These are phyloP conservation scores for Cephus runcator DNA, from an alignment of 2,888 invertebrate genomes.

Conservation along the genomic window DNA sequence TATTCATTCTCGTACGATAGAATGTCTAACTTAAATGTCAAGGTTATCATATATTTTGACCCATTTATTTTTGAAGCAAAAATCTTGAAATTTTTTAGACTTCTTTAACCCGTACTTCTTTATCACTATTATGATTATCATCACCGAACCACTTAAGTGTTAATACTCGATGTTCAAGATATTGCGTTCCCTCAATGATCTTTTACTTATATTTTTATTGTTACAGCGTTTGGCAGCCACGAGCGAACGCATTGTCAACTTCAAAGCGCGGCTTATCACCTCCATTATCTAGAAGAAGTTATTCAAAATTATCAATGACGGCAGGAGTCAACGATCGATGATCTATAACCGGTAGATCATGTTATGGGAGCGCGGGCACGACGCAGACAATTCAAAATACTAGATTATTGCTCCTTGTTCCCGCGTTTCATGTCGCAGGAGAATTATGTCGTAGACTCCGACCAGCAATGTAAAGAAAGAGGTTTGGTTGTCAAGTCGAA, in stretches of 20 bases:
- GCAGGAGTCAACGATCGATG: background rate
- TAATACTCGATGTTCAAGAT: background rate
- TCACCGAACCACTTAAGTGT: background rate
- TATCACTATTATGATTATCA: no score
- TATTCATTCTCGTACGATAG: no score
- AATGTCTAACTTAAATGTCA: no score
- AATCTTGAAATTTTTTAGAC: no score
- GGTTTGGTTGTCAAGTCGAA: slow-evolving; percentile 2
- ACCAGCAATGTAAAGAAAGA: slow-evolving; percentile 1
- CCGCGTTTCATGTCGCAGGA: slow-evolving; percentile 45
- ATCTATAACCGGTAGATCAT: background rate
- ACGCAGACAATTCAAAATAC: slow-evolving; percentile 44
- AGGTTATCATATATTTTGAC: no score
- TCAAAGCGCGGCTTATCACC: slow-evolving; percentile 91
- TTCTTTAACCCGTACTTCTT: no score
- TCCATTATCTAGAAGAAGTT: slow-evolving; percentile 79
- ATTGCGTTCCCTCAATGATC: background rate
- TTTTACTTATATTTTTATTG: slow-evolving; percentile 33
- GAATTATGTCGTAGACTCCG: slow-evolving; percentile 4
- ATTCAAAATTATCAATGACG: background rate
- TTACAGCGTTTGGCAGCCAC: slow-evolving; percentile 84
- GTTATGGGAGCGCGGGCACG: slow-evolving; percentile 51
- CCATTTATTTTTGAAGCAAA: no score
- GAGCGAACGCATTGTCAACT: slow-evolving; percentile 92
- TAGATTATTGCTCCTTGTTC: slow-evolving; percentile 56